phyloP scores from a whole-genome alignment of 2,888 invertebrate genomes.

The Watsonalla binaria region DNA sequence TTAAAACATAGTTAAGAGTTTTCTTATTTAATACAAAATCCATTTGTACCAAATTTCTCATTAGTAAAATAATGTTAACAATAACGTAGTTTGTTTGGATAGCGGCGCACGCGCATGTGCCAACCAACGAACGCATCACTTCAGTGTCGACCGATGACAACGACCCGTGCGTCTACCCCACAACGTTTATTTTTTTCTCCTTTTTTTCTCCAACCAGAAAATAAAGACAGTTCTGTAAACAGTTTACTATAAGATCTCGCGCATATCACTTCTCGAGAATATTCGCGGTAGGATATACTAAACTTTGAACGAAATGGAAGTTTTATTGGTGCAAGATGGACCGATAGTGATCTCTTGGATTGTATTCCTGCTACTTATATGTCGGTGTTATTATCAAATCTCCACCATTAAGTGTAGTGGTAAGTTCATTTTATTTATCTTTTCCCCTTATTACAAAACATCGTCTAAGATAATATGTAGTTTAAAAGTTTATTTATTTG shows the following conservation, averaged over 20 bases:
- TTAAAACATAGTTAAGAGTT: no score
- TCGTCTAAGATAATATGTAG: no score
- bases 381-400: conserved; percentile 64
- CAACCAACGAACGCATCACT: conserved; percentile 66
- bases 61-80: conserved; percentile 39
- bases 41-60: conserved; percentile 32
- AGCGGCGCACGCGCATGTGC: conserved; percentile 58
- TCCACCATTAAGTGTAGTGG: conserved; percentile 35
- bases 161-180: conserved; percentile 62
- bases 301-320: conserved; percentile 46
- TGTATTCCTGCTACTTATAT: conserved; percentile 64
- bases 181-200: conserved; percentile 32
- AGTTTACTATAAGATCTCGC: conserved; percentile 10
- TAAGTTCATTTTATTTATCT: conserved; percentile 24
- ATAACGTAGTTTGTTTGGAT: conserved; percentile 57
- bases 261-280: conserved; percentile 6
- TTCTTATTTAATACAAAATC: background rate
- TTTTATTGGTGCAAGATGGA: conserved; percentile 57
- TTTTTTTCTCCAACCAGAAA: conserved; percentile 29
- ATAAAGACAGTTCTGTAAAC: conserved; percentile 8
- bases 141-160: conserved; percentile 68
- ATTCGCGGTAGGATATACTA: conserved; percentile 2
- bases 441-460: no score
- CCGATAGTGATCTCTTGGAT: conserved; percentile 69
- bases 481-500: no score